Evolutionary conservation across 2,888 invertebrate genomes (phyloP), one percentile per base, ranked within the genome.

Genomic region (Drosophila hamatofila): DNA sequence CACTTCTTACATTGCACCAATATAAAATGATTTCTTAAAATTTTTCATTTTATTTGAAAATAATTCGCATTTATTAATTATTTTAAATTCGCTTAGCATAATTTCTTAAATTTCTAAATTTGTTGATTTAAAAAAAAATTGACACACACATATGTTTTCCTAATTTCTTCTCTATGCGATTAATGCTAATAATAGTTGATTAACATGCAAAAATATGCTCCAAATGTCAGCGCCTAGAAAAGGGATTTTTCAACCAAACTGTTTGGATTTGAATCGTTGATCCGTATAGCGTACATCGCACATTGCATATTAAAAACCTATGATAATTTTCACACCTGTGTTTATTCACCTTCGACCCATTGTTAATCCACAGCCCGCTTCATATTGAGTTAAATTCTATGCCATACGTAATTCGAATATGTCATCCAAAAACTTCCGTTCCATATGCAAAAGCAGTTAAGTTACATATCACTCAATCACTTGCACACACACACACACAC

Each of bases 71-170:
- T 74, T 78, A 78, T 71, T 78, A 30, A 68, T 71, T 27, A 54
- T 68, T 78, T 74, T 65, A 78, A 78, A 78, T 64, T 57, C 35
- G 67, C 75, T 78, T 78, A 78, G 21, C 41, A 49, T 59, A 49
- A 18, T 42, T 35, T 51, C 59, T 39, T 75, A 59, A 57, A 57
- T 23, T 3, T 57, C 60, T 65, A 70, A 52, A 33, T 65, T 68
- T 74, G 21, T 67, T 56, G 25, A 72, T 37, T 58, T 42, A 48
- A 54, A 58, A 73, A 78, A 78, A 77, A 76, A 46, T 63, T 30
- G 11, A 54, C n/a, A 25, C 25, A n/a, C 35, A 67, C 62, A 63
- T 27, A 49, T 14, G 30, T 56, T 49, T 35, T 25, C 12, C 39
- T 27, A 49, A 37, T n/a, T 52, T 37, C 1, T 11, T 35, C 49